Conservation (phyloP, 35 echinoderm and acorn worm genomes). For the Patiria miniata region DNA sequence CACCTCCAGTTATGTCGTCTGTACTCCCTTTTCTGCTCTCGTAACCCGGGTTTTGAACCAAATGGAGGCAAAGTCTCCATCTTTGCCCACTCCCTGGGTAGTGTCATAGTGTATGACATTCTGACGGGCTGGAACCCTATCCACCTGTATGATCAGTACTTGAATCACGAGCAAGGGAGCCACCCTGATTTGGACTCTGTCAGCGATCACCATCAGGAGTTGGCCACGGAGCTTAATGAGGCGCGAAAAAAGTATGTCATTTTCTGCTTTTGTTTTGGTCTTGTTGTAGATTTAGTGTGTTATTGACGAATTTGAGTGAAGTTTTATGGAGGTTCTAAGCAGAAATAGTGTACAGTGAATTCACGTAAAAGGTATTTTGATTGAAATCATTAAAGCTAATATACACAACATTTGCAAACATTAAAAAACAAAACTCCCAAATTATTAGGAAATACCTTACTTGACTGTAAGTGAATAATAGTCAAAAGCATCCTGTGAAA, state of each 20-base stretch:
- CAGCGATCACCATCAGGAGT: constrained; percentile 64
- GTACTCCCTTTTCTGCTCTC: constrained; percentile 75
- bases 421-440: too few species aligned
- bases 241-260: constrained; percentile 71
- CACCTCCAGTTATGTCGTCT: constrained; percentile 80
- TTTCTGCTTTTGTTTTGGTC: neutral
- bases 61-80: constrained; percentile 95
- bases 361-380: too few species aligned
- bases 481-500: too few species aligned
- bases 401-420: too few species aligned
- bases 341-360: too few species aligned
- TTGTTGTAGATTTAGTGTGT: neutral
- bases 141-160: constrained; percentile 96
- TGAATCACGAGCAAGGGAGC: constrained; percentile 74
- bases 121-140: constrained; percentile 99
- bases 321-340: neutral
- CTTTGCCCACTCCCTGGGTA: constrained; percentile 92
- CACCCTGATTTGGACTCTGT: constrained; percentile 86
- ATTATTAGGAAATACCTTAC: too few species aligned
- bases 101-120: constrained; percentile 97
- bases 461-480: too few species aligned
- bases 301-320: neutral
- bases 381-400: too few species aligned
- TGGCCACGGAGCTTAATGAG: constrained; percentile 66
- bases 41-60: constrained; percentile 93